Conservation (phyloP, 2,888 invertebrate genomes). For the Coelopa pilipes region DNA sequence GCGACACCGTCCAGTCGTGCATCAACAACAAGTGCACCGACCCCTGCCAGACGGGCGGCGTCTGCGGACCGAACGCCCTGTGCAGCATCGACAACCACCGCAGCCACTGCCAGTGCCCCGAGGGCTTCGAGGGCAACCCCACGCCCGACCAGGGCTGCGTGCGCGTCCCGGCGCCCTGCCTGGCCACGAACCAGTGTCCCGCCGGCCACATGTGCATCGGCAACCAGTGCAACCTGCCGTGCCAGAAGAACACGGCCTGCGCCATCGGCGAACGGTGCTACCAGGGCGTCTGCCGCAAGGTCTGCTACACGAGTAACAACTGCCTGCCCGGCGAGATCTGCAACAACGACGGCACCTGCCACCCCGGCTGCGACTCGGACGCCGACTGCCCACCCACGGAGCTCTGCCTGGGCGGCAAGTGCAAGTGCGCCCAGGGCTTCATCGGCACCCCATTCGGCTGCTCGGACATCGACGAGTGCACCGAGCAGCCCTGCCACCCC, state of each 20-base stretch:
- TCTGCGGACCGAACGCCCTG: conserved; percentile 86
- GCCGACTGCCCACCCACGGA: conserved; percentile 83
- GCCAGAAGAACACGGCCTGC: conserved; percentile 78
- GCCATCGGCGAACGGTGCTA: conserved; percentile 87
- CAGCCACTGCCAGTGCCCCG: conserved; percentile 82
- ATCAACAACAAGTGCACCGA: conserved; percentile 85
- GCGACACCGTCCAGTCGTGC: conserved; percentile 80
- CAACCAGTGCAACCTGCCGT: conserved; percentile 82
- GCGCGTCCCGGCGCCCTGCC: conserved; percentile 79
- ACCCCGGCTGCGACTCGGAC: conserved; percentile 84
- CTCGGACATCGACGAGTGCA: conserved; percentile 85
- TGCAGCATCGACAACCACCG: conserved; percentile 81
- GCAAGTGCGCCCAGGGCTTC: conserved; percentile 83
- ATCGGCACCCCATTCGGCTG: conserved; percentile 80
- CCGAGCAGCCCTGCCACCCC: conserved; percentile 79
- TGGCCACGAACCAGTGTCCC: conserved; percentile 77
- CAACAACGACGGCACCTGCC: conserved; percentile 79
- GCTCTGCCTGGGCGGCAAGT: conserved; percentile 79
- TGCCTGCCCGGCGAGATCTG: conserved; percentile 92
- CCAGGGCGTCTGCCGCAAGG: conserved; percentile 82
- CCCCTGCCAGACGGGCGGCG: conserved; percentile 80
- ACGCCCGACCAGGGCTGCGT: conserved; percentile 90
- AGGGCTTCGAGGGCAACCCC: conserved; percentile 87
- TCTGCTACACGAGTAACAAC: conserved; percentile 90
- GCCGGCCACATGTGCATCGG: conserved; percentile 81